Conservation (phyloP, 2,113 vertebrate genomes). For the Tor tambroides region DNA sequence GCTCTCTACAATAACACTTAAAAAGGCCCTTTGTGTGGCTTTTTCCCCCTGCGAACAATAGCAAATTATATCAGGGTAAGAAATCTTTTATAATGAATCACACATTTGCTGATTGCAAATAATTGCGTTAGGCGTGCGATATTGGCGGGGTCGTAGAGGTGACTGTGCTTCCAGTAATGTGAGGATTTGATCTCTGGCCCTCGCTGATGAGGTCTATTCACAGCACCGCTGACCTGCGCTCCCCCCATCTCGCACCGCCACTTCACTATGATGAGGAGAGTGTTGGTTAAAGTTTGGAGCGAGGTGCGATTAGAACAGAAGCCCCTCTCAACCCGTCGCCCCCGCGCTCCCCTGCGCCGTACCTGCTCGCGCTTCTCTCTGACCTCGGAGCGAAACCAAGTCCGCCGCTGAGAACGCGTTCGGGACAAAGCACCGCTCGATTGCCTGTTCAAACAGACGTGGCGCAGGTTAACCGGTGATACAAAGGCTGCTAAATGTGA, state of each 20-base stretch:
- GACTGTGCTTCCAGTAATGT: conserved; percentile 90
- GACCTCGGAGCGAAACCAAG: background rate
- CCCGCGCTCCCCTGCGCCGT: background rate
- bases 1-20: conserved; percentile 74
- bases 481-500: background rate
- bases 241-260: too few species aligned
- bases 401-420: background rate
- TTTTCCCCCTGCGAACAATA: conserved; percentile 77
- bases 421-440: background rate
- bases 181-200: conserved; percentile 89
- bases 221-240: conserved; percentile 84
- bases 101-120: conserved; percentile 98
- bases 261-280: conserved; percentile 83
- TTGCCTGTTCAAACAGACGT: background rate
- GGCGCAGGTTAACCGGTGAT: background rate
- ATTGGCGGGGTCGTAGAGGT: conserved; percentile 86
- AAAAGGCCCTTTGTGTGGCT: conserved; percentile 75
- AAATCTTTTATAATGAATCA: conserved; percentile 88
- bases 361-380: background rate
- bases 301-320: conserved; percentile 65
- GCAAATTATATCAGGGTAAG: conserved; percentile 78
- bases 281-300: conserved; percentile 82
- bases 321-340: conserved; percentile 63
- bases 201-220: conserved; percentile 98
- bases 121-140: conserved; percentile 93